Evolutionary conservation across 1,140 invertebrate species (phyloP).

Genomic region (Palaemon carinicauda): DNA sequence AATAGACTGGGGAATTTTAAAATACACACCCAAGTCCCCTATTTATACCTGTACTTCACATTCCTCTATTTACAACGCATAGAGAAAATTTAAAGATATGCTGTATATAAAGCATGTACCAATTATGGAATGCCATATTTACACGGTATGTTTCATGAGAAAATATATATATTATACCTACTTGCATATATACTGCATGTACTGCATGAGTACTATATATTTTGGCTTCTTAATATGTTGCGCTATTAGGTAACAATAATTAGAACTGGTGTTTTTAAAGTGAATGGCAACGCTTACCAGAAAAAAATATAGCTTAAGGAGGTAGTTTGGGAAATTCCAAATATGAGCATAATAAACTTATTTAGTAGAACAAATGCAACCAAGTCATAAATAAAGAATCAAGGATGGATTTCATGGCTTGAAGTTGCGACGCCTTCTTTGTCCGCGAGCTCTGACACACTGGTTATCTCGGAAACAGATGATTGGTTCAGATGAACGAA

Average conservation of each 20-base stretch:
- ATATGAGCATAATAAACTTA: not conserved
- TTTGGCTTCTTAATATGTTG: not conserved
- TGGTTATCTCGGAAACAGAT: conserved; percentile 32
- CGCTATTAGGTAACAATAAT: not conserved
- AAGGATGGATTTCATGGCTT: not conserved
- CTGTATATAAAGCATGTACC: no score
- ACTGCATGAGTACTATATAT: not conserved
- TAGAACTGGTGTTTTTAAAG: not conserved
- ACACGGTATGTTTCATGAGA: not conserved
- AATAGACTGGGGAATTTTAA: no score
- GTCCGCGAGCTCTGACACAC: conserved; percentile 20
- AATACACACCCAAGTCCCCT: no score
- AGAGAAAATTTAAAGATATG: no score
- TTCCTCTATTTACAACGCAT: no score
- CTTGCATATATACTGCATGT: not conserved
- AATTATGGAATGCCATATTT: not conserved
- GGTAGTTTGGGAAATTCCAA: not conserved
- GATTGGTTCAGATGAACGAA: conserved; percentile 29
- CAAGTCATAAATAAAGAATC: not conserved
- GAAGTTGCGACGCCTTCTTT: not conserved
- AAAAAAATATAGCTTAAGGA: not conserved
- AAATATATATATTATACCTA: not conserved
- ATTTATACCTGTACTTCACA: no score
- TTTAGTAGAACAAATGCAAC: no score
- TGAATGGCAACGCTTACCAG: not conserved